These are phyloP conservation scores for Procavia capensis DNA, from an alignment of 2,113 vertebrate genomes.

Conservation along the genomic window DNA sequence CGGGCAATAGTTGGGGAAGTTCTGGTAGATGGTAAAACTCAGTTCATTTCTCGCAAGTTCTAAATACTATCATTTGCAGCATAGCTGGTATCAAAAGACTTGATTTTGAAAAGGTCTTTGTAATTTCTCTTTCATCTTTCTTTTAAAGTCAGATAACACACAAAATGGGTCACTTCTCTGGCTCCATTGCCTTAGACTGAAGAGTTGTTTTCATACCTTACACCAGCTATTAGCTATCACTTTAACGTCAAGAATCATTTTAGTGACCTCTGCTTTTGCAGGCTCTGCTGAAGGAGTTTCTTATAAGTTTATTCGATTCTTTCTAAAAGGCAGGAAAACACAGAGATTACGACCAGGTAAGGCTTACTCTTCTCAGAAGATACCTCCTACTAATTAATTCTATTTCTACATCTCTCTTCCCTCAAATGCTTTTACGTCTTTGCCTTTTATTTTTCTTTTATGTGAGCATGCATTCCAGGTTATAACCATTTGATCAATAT, in stretches of 20 bases:
- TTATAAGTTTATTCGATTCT: conserved; percentile 44
- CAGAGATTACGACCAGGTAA: conserved; percentile 25
- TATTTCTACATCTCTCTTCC: conserved; percentile 62
- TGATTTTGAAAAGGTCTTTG: conserved; percentile 21
- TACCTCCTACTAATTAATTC: conserved; percentile 67
- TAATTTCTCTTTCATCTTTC: not conserved
- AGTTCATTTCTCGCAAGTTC: conserved; percentile 36
- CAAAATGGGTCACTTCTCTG: not conserved
- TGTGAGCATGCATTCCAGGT: conserved; percentile 60
- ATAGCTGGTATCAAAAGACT: not conserved
- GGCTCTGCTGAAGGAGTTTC: conserved; percentile 40
- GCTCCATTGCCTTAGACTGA: not conserved
- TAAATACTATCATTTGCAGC: not conserved
- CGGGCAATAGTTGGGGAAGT: not conserved
- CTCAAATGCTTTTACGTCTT: conserved; percentile 70
- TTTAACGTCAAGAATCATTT: conserved; percentile 12
- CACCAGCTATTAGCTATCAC: not conserved
- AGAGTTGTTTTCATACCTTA: conserved; percentile 1
- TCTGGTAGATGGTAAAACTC: not conserved
- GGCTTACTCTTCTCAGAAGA: conserved; percentile 33
- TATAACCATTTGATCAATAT: conserved; percentile 77
- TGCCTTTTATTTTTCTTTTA: conserved; percentile 72
- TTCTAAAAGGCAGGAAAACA: not conserved
- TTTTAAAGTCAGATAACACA: not conserved
- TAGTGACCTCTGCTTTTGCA: not conserved